phyloP scores from a whole-genome alignment of 2,888 invertebrate species.

The Ceriagrion tenellum region DNA sequence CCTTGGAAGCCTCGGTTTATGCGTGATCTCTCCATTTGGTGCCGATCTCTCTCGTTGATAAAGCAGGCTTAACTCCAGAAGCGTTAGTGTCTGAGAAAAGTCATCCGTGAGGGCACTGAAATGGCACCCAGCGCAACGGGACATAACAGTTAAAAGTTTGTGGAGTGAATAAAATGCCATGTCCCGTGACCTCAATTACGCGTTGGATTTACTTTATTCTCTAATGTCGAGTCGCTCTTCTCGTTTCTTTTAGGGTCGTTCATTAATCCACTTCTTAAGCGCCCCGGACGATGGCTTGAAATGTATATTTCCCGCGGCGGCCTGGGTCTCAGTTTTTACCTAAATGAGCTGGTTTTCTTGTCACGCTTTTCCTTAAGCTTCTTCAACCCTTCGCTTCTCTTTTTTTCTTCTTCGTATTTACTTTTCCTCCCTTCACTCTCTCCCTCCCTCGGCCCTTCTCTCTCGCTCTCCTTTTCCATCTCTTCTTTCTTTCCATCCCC shows the following conservation, averaged over 20 bases:
- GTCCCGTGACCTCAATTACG: neutral
- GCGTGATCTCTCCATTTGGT: neutral
- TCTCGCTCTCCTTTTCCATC: neutral
- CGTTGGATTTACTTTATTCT: neutral
- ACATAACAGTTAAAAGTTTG: neutral
- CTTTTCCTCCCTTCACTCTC: neutral
- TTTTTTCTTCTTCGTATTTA: neutral
- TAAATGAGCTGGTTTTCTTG: neutral
- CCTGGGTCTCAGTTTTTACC: neutral
- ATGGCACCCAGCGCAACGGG: neutral
- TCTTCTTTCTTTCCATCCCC: neutral
- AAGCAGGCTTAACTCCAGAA: no score
- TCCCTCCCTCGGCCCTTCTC: neutral
- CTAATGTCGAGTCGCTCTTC: neutral
- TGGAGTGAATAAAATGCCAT: neutral
- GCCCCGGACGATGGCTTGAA: neutral
- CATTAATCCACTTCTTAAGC: neutral
- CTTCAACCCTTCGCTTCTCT: neutral
- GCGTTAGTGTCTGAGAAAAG: no score
- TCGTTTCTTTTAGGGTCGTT: neutral
- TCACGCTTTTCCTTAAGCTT: neutral
- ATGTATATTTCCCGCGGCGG: neutral
- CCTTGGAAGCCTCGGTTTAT: neutral
- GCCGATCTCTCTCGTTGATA: no score
- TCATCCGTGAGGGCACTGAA: no score